phyloP scores from a whole-genome alignment of 2,797 vertebrate species.

The Echeneis naucrates region DNA sequence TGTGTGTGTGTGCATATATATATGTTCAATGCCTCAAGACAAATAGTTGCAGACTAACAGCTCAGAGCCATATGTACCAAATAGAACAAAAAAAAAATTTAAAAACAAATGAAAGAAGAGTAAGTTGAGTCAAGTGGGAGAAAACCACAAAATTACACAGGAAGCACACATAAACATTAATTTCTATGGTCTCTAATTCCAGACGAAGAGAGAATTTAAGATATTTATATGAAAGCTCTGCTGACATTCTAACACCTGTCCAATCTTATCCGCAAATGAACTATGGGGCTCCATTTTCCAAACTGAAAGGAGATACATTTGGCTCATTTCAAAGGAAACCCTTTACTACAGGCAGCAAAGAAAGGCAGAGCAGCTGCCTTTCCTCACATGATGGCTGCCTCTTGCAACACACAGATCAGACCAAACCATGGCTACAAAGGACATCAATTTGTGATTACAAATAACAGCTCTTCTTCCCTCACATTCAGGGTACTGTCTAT shows the following conservation, averaged over 20 bases:
- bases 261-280: constrained; percentile 63
- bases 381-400: constrained; percentile 59
- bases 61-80: constrained; percentile 13
- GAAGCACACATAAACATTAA: constrained; percentile 8
- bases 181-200: constrained; percentile 18
- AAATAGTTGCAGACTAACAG: constrained; percentile 10
- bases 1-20: too few relatives aligned
- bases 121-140: constrained; percentile 15
- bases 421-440: constrained; percentile 65
- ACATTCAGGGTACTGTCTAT: constrained; percentile 51
- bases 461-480: constrained; percentile 50
- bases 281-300: constrained; percentile 59
- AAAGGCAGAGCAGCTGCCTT: constrained; percentile 73
- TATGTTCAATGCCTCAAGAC: constrained; percentile 26
- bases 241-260: constrained; percentile 65
- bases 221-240: constrained; percentile 42
- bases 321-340: constrained; percentile 68
- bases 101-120: constrained; percentile 23
- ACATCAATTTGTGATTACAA: constrained; percentile 74
- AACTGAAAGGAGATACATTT: constrained; percentile 69
- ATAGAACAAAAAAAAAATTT: constrained; percentile 19
- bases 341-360: constrained; percentile 54
- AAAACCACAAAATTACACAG: constrained; percentile 18
- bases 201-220: constrained; percentile 34
- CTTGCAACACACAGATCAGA: constrained; percentile 62